These are phyloP conservation scores for Bubalus kerabau DNA, from an alignment of 2,113 vertebrate genomes.

Conservation along the genomic window DNA sequence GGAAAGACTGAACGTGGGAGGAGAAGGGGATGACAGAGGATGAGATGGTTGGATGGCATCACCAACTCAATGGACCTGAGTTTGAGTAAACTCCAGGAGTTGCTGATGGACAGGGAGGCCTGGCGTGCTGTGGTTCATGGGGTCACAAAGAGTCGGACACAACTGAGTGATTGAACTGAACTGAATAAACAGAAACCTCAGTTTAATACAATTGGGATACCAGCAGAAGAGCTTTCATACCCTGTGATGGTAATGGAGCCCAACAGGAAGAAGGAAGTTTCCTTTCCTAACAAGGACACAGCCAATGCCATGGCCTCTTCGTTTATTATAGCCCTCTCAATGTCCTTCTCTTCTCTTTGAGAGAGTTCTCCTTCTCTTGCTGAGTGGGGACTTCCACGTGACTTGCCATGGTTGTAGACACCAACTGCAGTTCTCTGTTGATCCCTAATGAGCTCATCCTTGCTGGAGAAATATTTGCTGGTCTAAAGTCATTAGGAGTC, in stretches of 20 bases:
- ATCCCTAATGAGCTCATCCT: not conserved
- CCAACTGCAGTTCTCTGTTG: not conserved
- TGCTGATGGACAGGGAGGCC: not conserved
- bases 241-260: not conserved
- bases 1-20: not conserved
- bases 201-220: not conserved
- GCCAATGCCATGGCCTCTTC: not conserved
- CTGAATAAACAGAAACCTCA: not conserved
- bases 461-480: not conserved
- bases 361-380: not conserved
- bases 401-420: not conserved
- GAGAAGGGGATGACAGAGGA: not conserved
- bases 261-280: not conserved
- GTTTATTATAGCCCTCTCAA: not conserved
- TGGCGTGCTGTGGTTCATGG: accelerated
- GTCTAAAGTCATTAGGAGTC: not conserved
- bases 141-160: accelerated
- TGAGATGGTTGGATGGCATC: not conserved
- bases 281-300: not conserved
- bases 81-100: not conserved
- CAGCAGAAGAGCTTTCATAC: not conserved
- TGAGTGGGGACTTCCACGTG: not conserved
- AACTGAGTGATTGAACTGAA: not conserved
- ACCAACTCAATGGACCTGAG: not conserved
- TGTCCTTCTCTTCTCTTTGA: too few species aligned